Evolutionary conservation across 2,113 vertebrate species (phyloP).

Genomic region (Zosterops borbonicus): DNA sequence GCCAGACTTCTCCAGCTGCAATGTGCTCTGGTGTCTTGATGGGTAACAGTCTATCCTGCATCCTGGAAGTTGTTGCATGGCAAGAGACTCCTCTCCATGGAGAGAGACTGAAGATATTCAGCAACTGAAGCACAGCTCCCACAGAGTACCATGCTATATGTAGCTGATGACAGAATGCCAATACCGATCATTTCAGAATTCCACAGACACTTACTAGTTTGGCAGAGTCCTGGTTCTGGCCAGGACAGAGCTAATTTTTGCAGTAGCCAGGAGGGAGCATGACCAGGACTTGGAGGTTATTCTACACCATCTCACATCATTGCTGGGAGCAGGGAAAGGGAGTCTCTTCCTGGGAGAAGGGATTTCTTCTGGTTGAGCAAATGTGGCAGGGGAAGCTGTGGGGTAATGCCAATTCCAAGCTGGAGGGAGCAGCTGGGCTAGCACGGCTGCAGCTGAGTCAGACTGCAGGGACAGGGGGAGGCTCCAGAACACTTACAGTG

Average conservation of each 20-base stretch:
- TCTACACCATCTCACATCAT: background rate
- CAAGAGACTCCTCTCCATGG: background rate
- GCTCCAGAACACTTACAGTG: background rate
- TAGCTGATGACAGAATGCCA: background rate
- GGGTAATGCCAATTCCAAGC: fast-evolving
- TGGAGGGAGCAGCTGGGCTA: background rate
- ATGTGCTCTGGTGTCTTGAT: fast-evolving
- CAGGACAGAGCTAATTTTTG: background rate
- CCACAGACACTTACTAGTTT: background rate
- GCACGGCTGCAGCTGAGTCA: background rate
- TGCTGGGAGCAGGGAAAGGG: background rate
- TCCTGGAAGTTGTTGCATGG: background rate
- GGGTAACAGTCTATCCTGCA: background rate
- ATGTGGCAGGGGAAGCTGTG: fast-evolving
- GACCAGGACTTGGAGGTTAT: background rate
- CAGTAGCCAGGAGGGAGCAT: background rate
- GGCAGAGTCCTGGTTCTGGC: background rate
- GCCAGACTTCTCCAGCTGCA: background rate
- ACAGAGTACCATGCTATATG: background rate
- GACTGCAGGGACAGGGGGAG: background rate
- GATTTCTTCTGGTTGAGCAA: background rate
- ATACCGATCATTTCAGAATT: background rate
- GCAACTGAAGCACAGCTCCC: background rate
- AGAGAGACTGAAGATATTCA: background rate
- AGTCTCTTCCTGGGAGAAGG: background rate